A percentile compares a stretch with the other conserved stretches of the same genome.
Conservation (phyloP, 2,797 vertebrate species). For the Amblyopsis hoosieri region DNA sequence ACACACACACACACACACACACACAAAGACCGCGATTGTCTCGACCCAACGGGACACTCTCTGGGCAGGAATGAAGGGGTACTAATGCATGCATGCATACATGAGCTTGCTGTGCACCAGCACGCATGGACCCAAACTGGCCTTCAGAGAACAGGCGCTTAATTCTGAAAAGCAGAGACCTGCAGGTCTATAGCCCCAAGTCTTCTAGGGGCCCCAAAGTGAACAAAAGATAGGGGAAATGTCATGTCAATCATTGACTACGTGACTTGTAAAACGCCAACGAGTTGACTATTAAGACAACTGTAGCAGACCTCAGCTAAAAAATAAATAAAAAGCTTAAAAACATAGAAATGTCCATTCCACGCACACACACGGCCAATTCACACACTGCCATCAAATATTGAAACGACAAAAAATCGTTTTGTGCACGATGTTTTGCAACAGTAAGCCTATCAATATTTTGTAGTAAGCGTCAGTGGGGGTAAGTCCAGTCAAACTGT, state of each 20-base stretch:
- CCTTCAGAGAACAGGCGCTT: conserved; percentile 14
- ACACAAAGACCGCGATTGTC: conserved; percentile 70
- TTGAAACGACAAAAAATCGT: too few relatives aligned
- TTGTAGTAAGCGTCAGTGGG: conserved; percentile 24
- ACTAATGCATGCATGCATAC: conserved; percentile 42
- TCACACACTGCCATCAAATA: too few relatives aligned
- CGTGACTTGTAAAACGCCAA: conserved; percentile 12
- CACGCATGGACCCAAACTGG: conserved; percentile 18
- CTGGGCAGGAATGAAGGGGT: conserved; percentile 61
- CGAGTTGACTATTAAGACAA: too few relatives aligned
- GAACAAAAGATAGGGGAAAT: conserved; percentile 9
- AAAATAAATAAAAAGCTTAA: too few relatives aligned
- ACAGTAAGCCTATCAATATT: conserved; percentile 16
- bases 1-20: conserved; percentile 60
- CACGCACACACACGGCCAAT: too few relatives aligned
- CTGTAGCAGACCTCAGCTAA: too few relatives aligned
- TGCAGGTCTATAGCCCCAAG: conserved; percentile 12
- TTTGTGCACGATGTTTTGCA: not conserved
- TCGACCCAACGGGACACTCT: conserved; percentile 58
- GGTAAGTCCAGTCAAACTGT: conserved; percentile 39
- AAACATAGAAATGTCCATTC: too few relatives aligned
- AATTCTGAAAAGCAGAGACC: conserved; percentile 25
- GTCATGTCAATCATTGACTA: not conserved
- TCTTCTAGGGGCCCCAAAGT: conserved; percentile 9
- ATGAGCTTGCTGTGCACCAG: conserved; percentile 39